Percentiles rank a stretch among this genome's conserved stretches.
Conservation (phyloP, 2,888 invertebrate genomes). For the Spisula solida region DNA sequence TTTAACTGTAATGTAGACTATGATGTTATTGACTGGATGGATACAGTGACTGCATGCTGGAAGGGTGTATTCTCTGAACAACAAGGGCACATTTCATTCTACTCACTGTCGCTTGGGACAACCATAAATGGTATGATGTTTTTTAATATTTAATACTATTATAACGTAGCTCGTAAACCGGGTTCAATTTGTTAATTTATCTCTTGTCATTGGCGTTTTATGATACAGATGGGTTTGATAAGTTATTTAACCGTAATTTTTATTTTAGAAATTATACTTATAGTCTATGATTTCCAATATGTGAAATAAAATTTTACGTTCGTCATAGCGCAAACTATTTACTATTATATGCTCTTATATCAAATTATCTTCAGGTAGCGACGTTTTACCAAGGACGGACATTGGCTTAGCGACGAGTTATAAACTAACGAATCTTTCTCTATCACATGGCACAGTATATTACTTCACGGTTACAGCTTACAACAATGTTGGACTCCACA, state of each 20-base stretch:
- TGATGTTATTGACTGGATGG: slow-evolving; percentile 60
- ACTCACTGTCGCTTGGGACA: slow-evolving; percentile 61
- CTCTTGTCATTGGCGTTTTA: neutral
- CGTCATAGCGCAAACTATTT: too few relatives aligned
- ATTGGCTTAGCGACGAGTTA: slow-evolving; percentile 53
- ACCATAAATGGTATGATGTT: slow-evolving; percentile 50
- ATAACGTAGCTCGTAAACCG: too few relatives aligned
- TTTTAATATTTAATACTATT: too few relatives aligned
- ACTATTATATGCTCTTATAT: neutral
- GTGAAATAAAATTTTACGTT: neutral
- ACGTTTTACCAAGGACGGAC: slow-evolving; percentile 47
- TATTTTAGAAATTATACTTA: neutral
- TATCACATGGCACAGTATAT: slow-evolving; percentile 60
- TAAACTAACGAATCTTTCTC: slow-evolving; percentile 33
- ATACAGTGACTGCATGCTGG: slow-evolving; percentile 66
- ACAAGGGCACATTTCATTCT: slow-evolving; percentile 48
- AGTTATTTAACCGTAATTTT: neutral
- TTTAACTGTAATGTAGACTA: slow-evolving; percentile 47
- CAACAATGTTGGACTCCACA: slow-evolving; percentile 72
- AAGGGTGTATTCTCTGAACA: slow-evolving; percentile 61
- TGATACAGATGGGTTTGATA: neutral
- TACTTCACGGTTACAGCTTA: slow-evolving; percentile 69
- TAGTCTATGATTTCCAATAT: neutral
- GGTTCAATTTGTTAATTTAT: neutral
- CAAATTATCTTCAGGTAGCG: slow-evolving; percentile 48